These are phyloP conservation scores for Dorcus hopei DNA, from an alignment of 2,888 invertebrate genomes.

Conservation along the genomic window DNA sequence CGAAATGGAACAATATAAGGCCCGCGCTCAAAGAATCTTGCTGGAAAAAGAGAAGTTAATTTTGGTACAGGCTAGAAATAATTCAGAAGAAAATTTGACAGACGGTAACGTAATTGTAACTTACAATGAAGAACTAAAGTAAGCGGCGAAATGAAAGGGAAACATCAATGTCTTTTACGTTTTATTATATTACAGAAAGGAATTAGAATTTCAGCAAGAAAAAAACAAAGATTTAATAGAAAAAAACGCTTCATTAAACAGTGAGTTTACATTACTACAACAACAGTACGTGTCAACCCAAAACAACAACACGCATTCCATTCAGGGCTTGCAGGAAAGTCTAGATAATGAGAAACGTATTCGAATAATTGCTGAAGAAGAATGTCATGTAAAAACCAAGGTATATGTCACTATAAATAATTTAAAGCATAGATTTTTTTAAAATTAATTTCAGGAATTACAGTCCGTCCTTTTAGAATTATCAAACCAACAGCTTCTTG, in stretches of 20 bases:
- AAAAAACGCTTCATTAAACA: constrained; percentile 50
- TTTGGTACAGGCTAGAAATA: constrained; percentile 27
- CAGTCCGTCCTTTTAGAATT: constrained; percentile 51
- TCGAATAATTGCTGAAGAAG: constrained; percentile 50
- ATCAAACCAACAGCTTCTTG: constrained; percentile 43
- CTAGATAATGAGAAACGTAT: constrained; percentile 48
- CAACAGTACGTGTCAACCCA: constrained; percentile 45
- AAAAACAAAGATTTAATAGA: constrained; percentile 48
- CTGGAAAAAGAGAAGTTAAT: constrained; percentile 76
- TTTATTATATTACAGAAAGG: constrained; percentile 35
- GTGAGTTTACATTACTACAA: constrained; percentile 47
- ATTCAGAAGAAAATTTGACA: constrained; percentile 18
- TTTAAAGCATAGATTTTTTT: background rate
- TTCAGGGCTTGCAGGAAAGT: constrained; percentile 43
- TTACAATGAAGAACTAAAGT: constrained; percentile 43
- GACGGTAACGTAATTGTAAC: constrained; percentile 31
- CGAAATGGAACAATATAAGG: constrained; percentile 73
- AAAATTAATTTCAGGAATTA: constrained; percentile 42
- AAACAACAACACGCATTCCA: constrained; percentile 44
- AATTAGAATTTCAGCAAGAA: constrained; percentile 49
- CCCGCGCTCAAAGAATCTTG: constrained; percentile 73
- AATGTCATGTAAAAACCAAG: constrained; percentile 39
- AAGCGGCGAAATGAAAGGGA: constrained; percentile 11
- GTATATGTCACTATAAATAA: constrained; percentile 18
- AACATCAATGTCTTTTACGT: background rate